These are phyloP conservation scores for Phthorimaea operculella DNA, from an alignment of 1,140 invertebrate genomes.

Conservation along the genomic window DNA sequence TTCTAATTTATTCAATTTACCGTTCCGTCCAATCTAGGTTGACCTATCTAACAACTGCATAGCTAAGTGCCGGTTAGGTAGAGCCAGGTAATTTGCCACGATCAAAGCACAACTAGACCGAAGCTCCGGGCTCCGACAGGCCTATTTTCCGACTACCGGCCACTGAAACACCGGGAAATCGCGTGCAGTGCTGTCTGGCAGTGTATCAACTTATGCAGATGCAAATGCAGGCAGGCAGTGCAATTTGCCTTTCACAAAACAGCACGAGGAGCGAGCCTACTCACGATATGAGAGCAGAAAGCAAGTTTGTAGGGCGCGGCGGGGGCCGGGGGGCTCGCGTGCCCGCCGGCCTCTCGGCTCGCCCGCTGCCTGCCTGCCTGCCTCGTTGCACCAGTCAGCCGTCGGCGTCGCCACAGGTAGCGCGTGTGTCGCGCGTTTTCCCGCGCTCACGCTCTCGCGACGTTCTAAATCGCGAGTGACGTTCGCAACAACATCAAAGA, in stretches of 20 bases:
- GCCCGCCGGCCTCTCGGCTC: not conserved
- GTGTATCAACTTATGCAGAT: not conserved
- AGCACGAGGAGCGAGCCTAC: conserved; percentile 9
- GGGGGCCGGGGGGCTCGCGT: not conserved
- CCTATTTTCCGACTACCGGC: not conserved
- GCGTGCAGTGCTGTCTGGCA: not conserved
- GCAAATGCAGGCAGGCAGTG: conserved; percentile 1
- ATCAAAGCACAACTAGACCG: too few species aligned
- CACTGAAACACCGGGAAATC: not conserved
- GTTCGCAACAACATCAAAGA: not conserved
- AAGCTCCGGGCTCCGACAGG: not conserved
- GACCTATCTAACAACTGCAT: too few species aligned
- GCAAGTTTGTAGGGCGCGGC: conserved; percentile 8
- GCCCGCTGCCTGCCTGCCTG: not conserved
- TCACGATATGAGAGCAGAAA: conserved; percentile 14
- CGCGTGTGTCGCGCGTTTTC: not conserved
- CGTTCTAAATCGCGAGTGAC: not conserved
- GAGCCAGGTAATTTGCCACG: too few species aligned
- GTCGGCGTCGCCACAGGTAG: not conserved
- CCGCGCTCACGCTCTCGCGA: not conserved
- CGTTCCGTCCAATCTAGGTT: too few species aligned
- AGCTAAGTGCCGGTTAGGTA: too few species aligned
- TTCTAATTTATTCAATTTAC: too few species aligned
- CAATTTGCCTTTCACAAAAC: conserved; percentile 14
- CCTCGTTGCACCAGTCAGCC: not conserved